Evolutionary conservation across 1,140 invertebrate species (phyloP).

Genomic region (Calephelis nemesis): DNA sequence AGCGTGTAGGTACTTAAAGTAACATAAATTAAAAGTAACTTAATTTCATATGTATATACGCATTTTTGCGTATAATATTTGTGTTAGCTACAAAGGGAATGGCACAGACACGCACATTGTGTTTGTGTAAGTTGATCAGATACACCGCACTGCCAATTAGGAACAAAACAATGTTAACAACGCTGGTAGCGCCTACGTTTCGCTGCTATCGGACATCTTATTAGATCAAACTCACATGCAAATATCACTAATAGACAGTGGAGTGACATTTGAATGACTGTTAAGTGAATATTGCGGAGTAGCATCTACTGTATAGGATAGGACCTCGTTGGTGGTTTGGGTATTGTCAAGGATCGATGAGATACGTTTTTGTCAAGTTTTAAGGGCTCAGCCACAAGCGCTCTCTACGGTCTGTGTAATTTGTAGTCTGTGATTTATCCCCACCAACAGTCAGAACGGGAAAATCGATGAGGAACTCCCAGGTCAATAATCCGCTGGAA

Average conservation of each 20-base stretch:
- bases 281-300: neutral
- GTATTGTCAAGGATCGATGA: no score
- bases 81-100: neutral
- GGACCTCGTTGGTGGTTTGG: neutral
- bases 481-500: no score
- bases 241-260: slow-evolving; percentile 12
- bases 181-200: slow-evolving; percentile 3
- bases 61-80: no score
- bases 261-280: slow-evolving; percentile 22
- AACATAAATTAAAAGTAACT: no score
- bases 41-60: no score
- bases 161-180: slow-evolving; percentile 8
- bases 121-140: slow-evolving; percentile 12
- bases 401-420: no score
- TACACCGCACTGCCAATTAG: neutral
- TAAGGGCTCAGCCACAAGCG: no score
- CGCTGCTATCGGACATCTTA: slow-evolving; percentile 17
- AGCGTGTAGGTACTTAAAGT: no score
- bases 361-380: no score
- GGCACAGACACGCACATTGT: slow-evolving; percentile 22
- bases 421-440: no score
- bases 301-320: neutral
- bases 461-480: no score
- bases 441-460: no score
- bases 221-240: slow-evolving; percentile 17